Conservation (phyloP, 2,113 vertebrate genomes). For the Poeciliopsis turrubarensis region DNA sequence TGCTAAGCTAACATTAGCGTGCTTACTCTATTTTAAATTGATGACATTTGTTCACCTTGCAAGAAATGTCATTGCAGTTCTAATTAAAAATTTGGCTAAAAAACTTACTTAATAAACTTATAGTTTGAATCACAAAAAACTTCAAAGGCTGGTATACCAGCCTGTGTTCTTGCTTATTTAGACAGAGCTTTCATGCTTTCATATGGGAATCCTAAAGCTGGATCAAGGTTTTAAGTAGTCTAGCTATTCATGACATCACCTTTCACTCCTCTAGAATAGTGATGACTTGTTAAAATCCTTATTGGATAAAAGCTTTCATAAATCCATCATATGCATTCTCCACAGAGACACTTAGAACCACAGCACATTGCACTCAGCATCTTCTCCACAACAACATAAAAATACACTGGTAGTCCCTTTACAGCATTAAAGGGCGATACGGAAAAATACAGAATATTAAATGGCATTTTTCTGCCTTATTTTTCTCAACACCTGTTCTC, state of each 20-base stretch:
- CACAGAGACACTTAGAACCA: constrained; percentile 41
- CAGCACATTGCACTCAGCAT: constrained; percentile 16
- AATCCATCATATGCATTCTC: constrained; percentile 45
- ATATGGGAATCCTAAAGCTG: constrained; percentile 43
- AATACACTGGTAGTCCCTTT: constrained; percentile 27
- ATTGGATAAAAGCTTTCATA: constrained; percentile 65
- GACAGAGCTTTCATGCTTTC: constrained; percentile 45
- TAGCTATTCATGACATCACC: constrained; percentile 70
- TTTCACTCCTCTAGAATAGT: constrained; percentile 61
- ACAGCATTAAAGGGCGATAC: constrained; percentile 3
- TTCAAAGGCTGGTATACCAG: not conserved
- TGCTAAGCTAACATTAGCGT: not conserved
- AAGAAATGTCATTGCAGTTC: not conserved
- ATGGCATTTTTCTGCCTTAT: constrained; percentile 10
- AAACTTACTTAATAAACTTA: not conserved
- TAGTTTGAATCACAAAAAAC: not conserved
- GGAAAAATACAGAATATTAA: constrained; percentile 12
- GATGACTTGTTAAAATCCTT: constrained; percentile 58
- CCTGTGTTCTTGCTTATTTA: constrained; percentile 10
- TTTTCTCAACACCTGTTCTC: constrained; percentile 6
- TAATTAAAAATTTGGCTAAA: not conserved
- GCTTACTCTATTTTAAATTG: not conserved
- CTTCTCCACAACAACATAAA: constrained; percentile 1
- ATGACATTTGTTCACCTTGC: not conserved
- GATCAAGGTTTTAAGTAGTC: constrained; percentile 62